Base-by-base conservation (phyloP, 1,140 invertebrate species). In the Cyrtorhinus lividipennis region DNA sequence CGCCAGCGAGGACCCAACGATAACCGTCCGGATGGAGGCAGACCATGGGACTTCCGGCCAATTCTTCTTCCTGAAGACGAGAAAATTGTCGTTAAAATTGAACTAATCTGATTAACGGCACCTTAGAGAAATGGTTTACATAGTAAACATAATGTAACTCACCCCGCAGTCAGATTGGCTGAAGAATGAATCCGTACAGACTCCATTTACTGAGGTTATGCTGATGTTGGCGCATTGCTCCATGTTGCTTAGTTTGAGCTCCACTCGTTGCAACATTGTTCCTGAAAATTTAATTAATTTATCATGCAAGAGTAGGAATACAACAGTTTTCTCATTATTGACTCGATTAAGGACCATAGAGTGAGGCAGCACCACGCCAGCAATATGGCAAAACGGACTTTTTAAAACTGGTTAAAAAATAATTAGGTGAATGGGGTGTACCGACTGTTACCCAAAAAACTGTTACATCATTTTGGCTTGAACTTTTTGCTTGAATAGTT, bases 21-120 rank as follows among this genome's bases (percentile, higher is more conserved):
- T 79, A 79, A 22, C 77, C 78, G 56, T 81, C 80, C 0, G 80
- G 72, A 61, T 82, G 77, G 1, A 85, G 75, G 67, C 88, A 91
- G 64, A 88, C 78, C 77, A 91, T 83, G 2, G 87, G 84, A 76
- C 85, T 88, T 8, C 88, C 88, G n/a, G 87, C 86, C 67, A 86
- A 82, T 75, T 90, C 87, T 76, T 91, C 88, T 72, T 89, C 87
- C 87, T 90, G 68, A 15, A 71, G 5, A 38, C 30, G 30, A 38
- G 5, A 8, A 15, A 38, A 38, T 38, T 38, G 30, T 38, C 15
- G 30, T 38, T 38, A 38, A 38, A 38, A 38, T 38, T 38, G 30
- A 38, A 38, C n/a, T 38, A 38, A 38, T 38, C 5, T 38, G 15
- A 15, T 38, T 5, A 38, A 38, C 5, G 15, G 30, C 5, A 38